Base-by-base conservation (phyloP, 2,797 vertebrate genomes). In the Thripadectes ignobilis region DNA sequence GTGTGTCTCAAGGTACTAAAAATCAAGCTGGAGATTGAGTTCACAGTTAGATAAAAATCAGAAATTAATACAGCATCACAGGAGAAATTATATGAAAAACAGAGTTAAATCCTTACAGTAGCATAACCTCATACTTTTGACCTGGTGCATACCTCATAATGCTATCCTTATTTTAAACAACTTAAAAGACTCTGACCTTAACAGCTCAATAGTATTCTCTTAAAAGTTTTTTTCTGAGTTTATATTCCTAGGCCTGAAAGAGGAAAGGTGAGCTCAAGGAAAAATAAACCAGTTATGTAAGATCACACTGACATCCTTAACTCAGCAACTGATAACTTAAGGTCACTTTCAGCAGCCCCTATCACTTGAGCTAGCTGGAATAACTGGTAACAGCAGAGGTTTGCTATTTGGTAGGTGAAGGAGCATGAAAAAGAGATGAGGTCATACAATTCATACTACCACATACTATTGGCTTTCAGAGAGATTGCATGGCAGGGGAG, bases 211-310 rank as follows among this genome's bases (percentile, higher is more conserved):
- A 63, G 48, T 82, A 49, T 76, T 90, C 66, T 75, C 32, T 92
- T 69, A 78, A 91, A 94, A 86, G 86, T 76, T 78, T 92, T 92
- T 93, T 91, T 85, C 61, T 86, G 63, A 81, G 67, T 94, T 46
- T 89, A 48, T 62, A 29, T 94, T 94, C 38, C 38, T 88, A 62
- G 68, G 39, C 41, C 78, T 92, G 65, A 54, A 89, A 92, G 57
- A 79, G 36, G 80, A 87, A 94, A 95, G 81, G 71, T 95, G 84
- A 94, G 74, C 78, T 87, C 0, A 0, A 84, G 63, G 43, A 76
- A 96, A 87, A 91, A 95, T 65, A 95, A 93, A 89, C 45, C 29
- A 29, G 30, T 87, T 76, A 49, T 77, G 57, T 54, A 88, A 57
- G 71, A 81, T 91, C 85, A 77, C 55, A 39, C 21, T 80, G 93